Base-by-base conservation (phyloP, 2,797 vertebrate genomes). In the Premnoplex brunnescens region DNA sequence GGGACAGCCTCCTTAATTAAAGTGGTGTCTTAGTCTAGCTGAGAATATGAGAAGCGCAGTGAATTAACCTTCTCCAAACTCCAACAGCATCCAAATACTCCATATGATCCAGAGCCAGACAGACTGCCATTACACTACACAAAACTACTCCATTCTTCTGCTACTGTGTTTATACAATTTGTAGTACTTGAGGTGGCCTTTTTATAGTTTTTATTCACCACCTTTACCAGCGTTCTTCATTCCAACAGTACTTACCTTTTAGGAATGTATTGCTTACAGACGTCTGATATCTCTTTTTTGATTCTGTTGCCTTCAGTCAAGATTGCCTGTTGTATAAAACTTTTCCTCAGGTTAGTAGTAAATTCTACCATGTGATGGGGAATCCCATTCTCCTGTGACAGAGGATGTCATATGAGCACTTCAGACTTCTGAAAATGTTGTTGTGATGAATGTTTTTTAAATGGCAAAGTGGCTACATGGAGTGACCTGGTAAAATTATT, bases 1-100 rank as follows among this genome's bases (percentile, higher is more conserved):
- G 71, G 43, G 34, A n/a, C 2, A 7, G 8, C 15, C 22, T 86
- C 5, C 2, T 9, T 54, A 24, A 44, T 37, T 72, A 56, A n/a
- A 79, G 16, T 7, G 14, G 6, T n/a, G 4, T 28, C 85, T 76
- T 44, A 56, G 4, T 64, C 15, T 39, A 49, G 56, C 39, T 64
- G 37, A 75, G 14, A 15, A 43, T 54, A 14, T 1, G 6, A 68
- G 39, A 79, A 58, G 18, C 0, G 0, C 3, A 5, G 12, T 20
- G 44, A 76, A 56, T 83, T 26, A 63, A 55, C 20, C 9, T 83
- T 46, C 60, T 39, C 28, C 39, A 36, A 73, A 60, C 16, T 66
- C 62, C 26, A 8, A 0, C 18, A 9, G 37, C 19, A 52, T 68
- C 78, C 32, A 24, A 44, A 14, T 11, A 16, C 28, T 22, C 24